Base-by-base conservation (phyloP, 2,113 vertebrate genomes). In the Bagarius yarrelli region DNA sequence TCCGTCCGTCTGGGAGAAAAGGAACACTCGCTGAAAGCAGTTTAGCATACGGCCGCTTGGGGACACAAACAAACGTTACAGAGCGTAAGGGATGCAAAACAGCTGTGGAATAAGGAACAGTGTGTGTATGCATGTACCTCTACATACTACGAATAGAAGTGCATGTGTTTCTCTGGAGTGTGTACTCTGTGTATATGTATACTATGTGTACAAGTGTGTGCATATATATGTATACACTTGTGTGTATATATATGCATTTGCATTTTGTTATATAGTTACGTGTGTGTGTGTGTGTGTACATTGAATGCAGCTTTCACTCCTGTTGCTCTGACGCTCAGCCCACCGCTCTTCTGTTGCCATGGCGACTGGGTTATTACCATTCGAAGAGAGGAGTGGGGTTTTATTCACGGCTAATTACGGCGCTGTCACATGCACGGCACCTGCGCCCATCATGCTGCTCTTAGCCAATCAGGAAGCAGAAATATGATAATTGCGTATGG, bases 351-450 rank as follows among this genome's bases (percentile, higher is more conserved):
- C 67, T 57, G 75, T 86, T 86, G 79, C 85, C 66, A 81, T 44
- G 76, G 79, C 59, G 61, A 86, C 85, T 76, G 52, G 70, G 11
- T 71, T 79, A 83, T 86, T 83, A 81, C 61, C 69, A 81, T 83
- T 66, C 34, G 32, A 69, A 76, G 36, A 61, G 55, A 40, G 34
- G 76, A 81, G 47, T 47, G n/a, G 72, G 79, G 63, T 60, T 76
- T 82, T 66, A 57, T 77, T 67, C 56, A 15, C 4, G 72, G 74
- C 79, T 83, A 79, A 79, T 83, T 57, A 64, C 79, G 72, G 79
- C 27, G 57, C 78, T 76, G 81, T 84, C 70, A 69, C 71, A 79
- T 53, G 47, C 63, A 83, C 27, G 36, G 23, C 64, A 79, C 73
- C 44, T 27, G 72, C 36, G 32, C 57, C 30, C 30, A 55, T 57